A percentile compares a stretch with the other conserved stretches of the same genome.
phyloP scores from a whole-genome alignment of 2,888 invertebrate genomes.

The Mellilla xanthometata region DNA sequence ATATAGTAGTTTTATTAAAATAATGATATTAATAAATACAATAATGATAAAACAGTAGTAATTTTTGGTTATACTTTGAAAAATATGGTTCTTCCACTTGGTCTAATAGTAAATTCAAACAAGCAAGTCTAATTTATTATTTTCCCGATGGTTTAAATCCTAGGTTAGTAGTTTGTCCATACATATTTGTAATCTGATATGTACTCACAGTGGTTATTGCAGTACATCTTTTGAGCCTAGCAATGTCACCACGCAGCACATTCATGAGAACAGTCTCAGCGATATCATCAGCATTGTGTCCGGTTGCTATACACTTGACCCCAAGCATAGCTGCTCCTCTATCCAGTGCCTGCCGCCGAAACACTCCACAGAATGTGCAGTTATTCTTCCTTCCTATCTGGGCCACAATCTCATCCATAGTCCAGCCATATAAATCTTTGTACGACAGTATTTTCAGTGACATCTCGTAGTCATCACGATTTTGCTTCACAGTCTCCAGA shows the following conservation, averaged over 20 bases:
- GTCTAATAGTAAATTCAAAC: too few species aligned
- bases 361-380: conserved; percentile 98
- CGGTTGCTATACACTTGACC: conserved; percentile 97
- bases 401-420: conserved; percentile 98
- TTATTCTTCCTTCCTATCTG: conserved; percentile 95
- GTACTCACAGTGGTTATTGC: conserved; percentile 91
- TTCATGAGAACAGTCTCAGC: conserved; percentile 99
- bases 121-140: too few species aligned
- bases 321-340: conserved; percentile 94
- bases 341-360: conserved; percentile 97
- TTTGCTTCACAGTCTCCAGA: conserved; percentile 96
- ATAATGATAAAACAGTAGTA: too few species aligned
- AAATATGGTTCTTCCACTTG: too few species aligned
- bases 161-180: too few species aligned
- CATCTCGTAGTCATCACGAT: conserved; percentile 96
- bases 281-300: conserved; percentile 98
- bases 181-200: too few species aligned
- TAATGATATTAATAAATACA: too few species aligned
- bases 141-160: too few species aligned
- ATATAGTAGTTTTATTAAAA: too few species aligned
- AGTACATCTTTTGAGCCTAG: conserved; percentile 95
- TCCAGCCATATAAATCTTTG: conserved; percentile 99
- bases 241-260: conserved; percentile 97
- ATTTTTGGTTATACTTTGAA: too few species aligned
- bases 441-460: conserved; percentile 97